Evolutionary conservation across 2,797 vertebrate species (phyloP).

Genomic region (Sphaeramia orbicularis): DNA sequence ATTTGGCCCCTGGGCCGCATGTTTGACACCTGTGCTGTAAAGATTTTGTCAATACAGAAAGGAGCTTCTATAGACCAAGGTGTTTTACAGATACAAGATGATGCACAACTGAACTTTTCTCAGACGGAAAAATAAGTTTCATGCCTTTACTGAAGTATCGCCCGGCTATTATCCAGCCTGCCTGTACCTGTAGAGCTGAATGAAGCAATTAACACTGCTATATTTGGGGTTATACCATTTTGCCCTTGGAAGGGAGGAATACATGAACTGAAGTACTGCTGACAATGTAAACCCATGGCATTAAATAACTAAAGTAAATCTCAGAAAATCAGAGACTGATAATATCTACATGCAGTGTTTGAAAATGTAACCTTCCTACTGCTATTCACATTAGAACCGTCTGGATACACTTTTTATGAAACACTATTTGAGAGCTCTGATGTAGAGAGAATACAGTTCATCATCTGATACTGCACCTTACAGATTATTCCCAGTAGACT

Average conservation of each 20-base stretch:
- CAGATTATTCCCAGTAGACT: background rate
- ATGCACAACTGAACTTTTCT: background rate
- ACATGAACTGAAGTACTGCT: background rate
- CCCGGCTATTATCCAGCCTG: background rate
- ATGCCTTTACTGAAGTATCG: background rate
- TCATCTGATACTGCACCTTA: background rate
- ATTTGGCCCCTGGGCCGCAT: too few species aligned
- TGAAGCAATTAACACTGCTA: background rate
- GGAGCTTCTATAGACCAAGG: background rate
- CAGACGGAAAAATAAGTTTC: constrained; percentile 17
- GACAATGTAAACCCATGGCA: background rate
- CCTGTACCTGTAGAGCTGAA: background rate
- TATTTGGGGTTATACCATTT: background rate
- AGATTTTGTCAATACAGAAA: constrained; percentile 2
- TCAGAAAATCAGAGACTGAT: background rate
- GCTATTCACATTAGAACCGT: background rate
- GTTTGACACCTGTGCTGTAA: too few species aligned
- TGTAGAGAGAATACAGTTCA: background rate
- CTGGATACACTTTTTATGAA: too few species aligned
- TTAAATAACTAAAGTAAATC: background rate
- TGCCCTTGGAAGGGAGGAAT: background rate
- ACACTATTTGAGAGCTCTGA: background rate
- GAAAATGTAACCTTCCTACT: background rate
- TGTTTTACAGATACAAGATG: background rate
- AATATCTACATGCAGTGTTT: background rate